These are phyloP conservation scores for Cyclargus thomasi DNA, from an alignment of 1,140 invertebrate genomes.

Conservation along the genomic window DNA sequence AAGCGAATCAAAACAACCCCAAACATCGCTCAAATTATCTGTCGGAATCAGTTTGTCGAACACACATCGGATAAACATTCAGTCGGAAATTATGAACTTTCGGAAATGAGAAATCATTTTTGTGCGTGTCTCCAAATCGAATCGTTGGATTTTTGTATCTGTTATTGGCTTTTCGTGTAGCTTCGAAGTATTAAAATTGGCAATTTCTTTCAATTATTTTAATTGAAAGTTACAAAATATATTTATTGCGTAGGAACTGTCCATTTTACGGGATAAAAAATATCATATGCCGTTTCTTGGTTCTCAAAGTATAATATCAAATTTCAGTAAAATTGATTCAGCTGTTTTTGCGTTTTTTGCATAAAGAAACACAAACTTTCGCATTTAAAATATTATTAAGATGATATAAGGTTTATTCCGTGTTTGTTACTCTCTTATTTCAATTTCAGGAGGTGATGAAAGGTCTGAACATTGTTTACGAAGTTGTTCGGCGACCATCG, in stretches of 20 bases:
- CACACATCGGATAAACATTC: constrained; percentile 9
- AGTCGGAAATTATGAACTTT: constrained; percentile 20
- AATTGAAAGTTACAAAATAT: too few species aligned
- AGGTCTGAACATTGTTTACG: constrained; percentile 86
- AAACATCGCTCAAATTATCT: neutral
- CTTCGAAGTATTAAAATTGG: too few species aligned
- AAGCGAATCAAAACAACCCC: neutral
- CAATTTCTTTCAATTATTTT: too few species aligned
- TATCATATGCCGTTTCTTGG: too few species aligned
- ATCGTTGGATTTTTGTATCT: neutral
- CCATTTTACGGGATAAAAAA: too few species aligned
- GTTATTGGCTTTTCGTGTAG: neutral
- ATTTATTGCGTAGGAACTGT: too few species aligned
- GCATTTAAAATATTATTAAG: too few species aligned
- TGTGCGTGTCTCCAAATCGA: constrained; percentile 3
- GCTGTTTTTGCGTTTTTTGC: too few species aligned
- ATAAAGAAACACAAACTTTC: too few species aligned
- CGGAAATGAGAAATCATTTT: constrained; percentile 49
- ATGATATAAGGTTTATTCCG: too few species aligned
- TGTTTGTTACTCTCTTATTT: constrained; percentile 14
- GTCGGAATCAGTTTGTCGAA: neutral
- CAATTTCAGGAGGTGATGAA: constrained; percentile 85
- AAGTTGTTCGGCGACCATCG: constrained; percentile 84
- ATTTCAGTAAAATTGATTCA: too few species aligned
- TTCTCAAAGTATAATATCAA: too few species aligned